Evolutionary conservation across 1,140 invertebrate species (phyloP).

Genomic region (Drosophila subobscura): DNA sequence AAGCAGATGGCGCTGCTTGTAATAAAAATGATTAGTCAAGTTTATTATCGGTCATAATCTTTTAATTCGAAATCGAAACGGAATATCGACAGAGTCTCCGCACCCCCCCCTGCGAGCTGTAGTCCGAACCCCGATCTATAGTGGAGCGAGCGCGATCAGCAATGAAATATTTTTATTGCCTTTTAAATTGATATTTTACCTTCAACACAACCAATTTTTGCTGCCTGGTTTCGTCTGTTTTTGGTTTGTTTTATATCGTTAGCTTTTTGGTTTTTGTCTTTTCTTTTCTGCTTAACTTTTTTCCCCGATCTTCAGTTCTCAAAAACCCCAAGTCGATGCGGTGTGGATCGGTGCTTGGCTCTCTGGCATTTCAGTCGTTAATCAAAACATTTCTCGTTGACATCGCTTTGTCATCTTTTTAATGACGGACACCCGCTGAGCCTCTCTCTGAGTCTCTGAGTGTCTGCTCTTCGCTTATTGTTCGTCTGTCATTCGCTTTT

Average conservation of each 20-base stretch:
- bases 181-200: constrained; percentile 79
- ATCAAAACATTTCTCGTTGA: constrained; percentile 78
- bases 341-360: constrained; percentile 32
- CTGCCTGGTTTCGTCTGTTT: constrained; percentile 48
- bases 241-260: constrained; percentile 31
- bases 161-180: constrained; percentile 76
- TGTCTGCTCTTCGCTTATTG: constrained; percentile 7
- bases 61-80: constrained; percentile 79
- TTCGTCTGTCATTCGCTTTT: constrained; percentile 14
- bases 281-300: constrained; percentile 31
- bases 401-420: constrained; percentile 77
- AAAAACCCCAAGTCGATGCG: constrained; percentile 7
- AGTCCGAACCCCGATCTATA: constrained; percentile 28
- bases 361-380: constrained; percentile 65
- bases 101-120: no score
- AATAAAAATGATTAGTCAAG: constrained; percentile 83
- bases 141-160: constrained; percentile 17
- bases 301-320: constrained; percentile 12
- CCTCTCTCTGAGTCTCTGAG: constrained; percentile 31
- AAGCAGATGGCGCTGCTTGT: constrained; percentile 58
- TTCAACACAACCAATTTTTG: constrained; percentile 70
- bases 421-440: constrained; percentile 71
- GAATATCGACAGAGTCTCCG: constrained; percentile 66
- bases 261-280: constrained; percentile 24
- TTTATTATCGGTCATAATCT: constrained; percentile 81